A percentile compares a stretch with the other conserved stretches of the same genome.
Evolutionary conservation across 2,797 vertebrate species (phyloP).

Genomic region (Galagoides demidoff): DNA sequence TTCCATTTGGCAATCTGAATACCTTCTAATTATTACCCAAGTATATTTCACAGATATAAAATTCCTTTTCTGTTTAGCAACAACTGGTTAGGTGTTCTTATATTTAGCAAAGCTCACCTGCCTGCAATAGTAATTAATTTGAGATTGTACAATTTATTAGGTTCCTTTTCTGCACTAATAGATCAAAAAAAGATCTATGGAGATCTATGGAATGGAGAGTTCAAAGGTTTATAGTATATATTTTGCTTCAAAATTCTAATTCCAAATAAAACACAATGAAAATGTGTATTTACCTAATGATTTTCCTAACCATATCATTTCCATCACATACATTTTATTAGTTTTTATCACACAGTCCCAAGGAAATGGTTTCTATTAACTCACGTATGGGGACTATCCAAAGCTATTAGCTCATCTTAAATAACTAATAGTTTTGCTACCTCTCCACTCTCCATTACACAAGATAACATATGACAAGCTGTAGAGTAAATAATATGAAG

Average conservation of each 20-base stretch:
- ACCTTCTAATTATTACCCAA: neutral
- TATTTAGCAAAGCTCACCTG: neutral
- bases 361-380: neutral
- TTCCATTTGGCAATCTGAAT: neutral
- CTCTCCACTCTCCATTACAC: neutral
- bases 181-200: neutral
- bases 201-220: neutral
- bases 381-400: neutral
- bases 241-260: neutral
- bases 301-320: neutral
- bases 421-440: neutral
- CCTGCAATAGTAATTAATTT: neutral
- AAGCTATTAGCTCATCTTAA: neutral
- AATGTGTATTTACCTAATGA: neutral
- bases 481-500: neutral
- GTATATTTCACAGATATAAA: neutral
- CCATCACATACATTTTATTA: neutral
- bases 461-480: neutral
- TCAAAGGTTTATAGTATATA: neutral
- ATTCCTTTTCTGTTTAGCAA: neutral
- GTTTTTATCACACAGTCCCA: too few species aligned
- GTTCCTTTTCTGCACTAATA: neutral
- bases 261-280: neutral
- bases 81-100: neutral
- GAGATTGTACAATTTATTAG: neutral